Evolutionary conservation across 2,797 vertebrate genomes (phyloP).

Genomic region (Cygnus olor): DNA sequence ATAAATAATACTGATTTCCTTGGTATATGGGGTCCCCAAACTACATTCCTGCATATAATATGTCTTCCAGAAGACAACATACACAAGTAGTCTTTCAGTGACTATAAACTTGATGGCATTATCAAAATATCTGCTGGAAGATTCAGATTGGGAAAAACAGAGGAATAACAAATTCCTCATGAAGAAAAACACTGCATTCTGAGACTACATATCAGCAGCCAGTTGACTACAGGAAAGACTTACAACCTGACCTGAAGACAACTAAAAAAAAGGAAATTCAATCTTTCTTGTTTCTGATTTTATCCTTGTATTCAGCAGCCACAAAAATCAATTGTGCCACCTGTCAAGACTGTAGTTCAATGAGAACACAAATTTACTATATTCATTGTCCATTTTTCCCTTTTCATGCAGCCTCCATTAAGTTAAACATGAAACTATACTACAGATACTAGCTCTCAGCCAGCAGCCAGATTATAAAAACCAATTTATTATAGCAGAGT

Average conservation of each 20-base stretch:
- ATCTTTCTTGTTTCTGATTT: neutral
- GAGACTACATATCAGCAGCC: neutral
- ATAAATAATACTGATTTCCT: neutral
- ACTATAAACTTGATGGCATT: neutral
- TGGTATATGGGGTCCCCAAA: neutral
- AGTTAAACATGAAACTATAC: neutral
- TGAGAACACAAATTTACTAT: neutral
- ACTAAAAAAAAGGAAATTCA: neutral
- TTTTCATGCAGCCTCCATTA: neutral
- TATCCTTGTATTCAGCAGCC: neutral
- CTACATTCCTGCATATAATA: neutral
- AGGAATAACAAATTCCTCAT: neutral
- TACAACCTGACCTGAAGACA: neutral
- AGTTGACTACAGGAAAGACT: neutral
- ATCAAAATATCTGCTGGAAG: neutral
- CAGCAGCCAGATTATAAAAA: neutral
- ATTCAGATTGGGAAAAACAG: neutral
- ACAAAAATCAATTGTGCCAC: neutral
- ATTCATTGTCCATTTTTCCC: neutral
- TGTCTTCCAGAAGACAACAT: neutral
- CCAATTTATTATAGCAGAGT: neutral
- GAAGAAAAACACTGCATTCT: rapidly evolving
- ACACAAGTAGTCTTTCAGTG: neutral
- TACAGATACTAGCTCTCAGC: neutral
- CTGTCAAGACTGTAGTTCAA: neutral